A percentile compares a stretch with the other conserved stretches of the same genome.
Conservation (phyloP, 2,888 invertebrate genomes). For the Pammene aurita region DNA sequence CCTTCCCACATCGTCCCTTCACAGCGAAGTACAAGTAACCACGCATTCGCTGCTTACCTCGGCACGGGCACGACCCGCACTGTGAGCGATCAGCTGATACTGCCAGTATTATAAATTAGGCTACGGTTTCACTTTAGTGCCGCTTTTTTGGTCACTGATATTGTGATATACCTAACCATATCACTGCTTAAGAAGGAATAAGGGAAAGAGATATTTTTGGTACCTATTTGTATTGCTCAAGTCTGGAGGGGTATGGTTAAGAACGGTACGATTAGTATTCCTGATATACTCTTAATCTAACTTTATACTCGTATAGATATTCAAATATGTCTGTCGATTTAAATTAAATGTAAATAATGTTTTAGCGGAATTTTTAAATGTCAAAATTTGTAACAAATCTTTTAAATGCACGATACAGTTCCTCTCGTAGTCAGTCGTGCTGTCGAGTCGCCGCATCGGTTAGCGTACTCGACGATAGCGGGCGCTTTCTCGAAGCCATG, state of each 20-base stretch:
- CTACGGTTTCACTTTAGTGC: slow-evolving; percentile 35
- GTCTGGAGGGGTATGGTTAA: slow-evolving; percentile 62
- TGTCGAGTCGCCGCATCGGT: slow-evolving; percentile 69
- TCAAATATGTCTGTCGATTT: slow-evolving; percentile 61
- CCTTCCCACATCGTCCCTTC: slow-evolving; percentile 33
- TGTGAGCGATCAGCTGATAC: slow-evolving; percentile 32
- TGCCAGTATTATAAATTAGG: slow-evolving; percentile 40
- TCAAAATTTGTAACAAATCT: slow-evolving; percentile 76
- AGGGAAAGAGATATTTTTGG: slow-evolving; percentile 76
- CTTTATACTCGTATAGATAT: slow-evolving; percentile 52
- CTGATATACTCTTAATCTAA: slow-evolving; percentile 61
- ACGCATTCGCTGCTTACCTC: slow-evolving; percentile 14
- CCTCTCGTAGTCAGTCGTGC: slow-evolving; percentile 80
- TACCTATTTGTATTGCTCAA: slow-evolving; percentile 79
- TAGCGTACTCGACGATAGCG: slow-evolving; percentile 41
- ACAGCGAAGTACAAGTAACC: slow-evolving; percentile 13
- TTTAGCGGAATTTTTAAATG: slow-evolving; percentile 59
- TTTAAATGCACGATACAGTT: slow-evolving; percentile 81
- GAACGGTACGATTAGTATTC: slow-evolving; percentile 63
- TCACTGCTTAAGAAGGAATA: slow-evolving; percentile 71
- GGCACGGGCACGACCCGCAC: slow-evolving; percentile 10
- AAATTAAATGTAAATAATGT: slow-evolving; percentile 63
- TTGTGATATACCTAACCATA: slow-evolving; percentile 76
- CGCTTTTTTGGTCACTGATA: slow-evolving; percentile 51
- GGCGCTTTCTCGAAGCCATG: slow-evolving; percentile 68